Percentiles rank a stretch among this genome's conserved stretches.
phyloP scores from a whole-genome alignment of 2,888 invertebrate genomes.

The Proisotoma minuta region DNA sequence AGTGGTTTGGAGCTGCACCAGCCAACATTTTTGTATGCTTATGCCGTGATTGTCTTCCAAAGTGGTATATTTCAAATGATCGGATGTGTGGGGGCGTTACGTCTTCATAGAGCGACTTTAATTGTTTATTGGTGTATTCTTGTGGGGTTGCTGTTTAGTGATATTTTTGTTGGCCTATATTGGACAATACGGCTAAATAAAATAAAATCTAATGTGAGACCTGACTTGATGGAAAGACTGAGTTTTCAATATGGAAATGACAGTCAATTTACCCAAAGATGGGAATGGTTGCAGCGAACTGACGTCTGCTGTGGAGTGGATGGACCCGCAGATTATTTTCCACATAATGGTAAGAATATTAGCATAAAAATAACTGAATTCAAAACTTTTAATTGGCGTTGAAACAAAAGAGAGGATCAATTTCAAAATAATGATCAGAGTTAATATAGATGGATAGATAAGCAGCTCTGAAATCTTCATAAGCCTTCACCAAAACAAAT shows the following conservation, averaged over 20 bases:
- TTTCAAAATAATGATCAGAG: no score
- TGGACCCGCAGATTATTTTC: conserved; percentile 54
- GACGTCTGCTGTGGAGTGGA: conserved; percentile 69
- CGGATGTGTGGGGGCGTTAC: conserved; percentile 71
- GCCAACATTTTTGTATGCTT: conserved; percentile 78
- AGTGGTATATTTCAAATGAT: conserved; percentile 60
- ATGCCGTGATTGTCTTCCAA: conserved; percentile 72
- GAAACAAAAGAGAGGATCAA: no score
- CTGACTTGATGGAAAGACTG: conserved; percentile 58
- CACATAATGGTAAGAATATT: conserved; percentile 33
- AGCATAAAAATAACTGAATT: no score
- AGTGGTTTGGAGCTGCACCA: conserved; percentile 59
- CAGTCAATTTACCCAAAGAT: conserved; percentile 60
- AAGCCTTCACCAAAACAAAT: no score
- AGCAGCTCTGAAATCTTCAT: no score
- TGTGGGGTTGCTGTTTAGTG: conserved; percentile 72
- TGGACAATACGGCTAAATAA: conserved; percentile 77
- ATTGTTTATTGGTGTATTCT: conserved; percentile 79
- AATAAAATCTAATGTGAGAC: conserved; percentile 69
- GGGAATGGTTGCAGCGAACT: conserved; percentile 49
- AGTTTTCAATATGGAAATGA: conserved; percentile 68
- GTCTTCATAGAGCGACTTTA: conserved; percentile 72
- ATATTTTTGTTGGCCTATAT: conserved; percentile 75
- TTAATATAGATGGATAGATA: no score
- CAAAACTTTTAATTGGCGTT: no score